Evolutionary conservation across 37 sponge, comb jelly and placozoan genomes (phyloP), one percentile per base, ranked within the genome.

Genomic region (Corticium candelabrum): DNA sequence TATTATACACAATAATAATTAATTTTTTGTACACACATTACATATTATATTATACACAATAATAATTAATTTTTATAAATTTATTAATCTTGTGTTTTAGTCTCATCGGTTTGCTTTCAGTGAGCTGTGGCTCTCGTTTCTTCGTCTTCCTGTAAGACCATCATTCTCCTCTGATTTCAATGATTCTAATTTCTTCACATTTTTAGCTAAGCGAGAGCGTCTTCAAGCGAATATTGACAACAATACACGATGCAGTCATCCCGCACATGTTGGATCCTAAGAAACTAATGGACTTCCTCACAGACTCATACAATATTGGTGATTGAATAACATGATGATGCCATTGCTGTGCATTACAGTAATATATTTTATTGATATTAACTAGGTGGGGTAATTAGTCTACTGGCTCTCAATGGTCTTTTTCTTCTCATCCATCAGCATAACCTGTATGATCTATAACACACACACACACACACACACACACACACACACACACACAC

Each of bases 361-460:
- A 68, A 76, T 76, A 5, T 7, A 34, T 35, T 80, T 76, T 76
- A 36, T 56, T 71, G 27, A 71, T 71, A 11, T 43, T 43, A 11
- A 39, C 11, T 72, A 80, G 93, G 93, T 32, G 99, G 99, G 31
- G 89, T 89, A 41, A 41, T 87, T 77, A 88, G 95, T 39, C 78
- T 98, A 3, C 87, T 98, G 37, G 90, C 99, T 38, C 88, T 98
- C 50, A 98, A 98, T 73, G 90, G 95, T 40, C 87, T 98, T 73
- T 94, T 94, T 76, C 79, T 98, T 37, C 77, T 98, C 37, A 90
- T 98, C 56, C 86, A 94, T 67, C 40, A 94, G 68, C 83, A 94
- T 71, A 90, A 98, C 76, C 82, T 98, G 91, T 93, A 50, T 27
- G 62, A 50, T n/a, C n/a, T n/a, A n/a, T n/a, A n/a, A n/a, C n/a